A percentile compares a stretch with the other conserved stretches of the same genome.
Conservation (phyloP, 2,888 invertebrate species). For the Phortica magna region DNA sequence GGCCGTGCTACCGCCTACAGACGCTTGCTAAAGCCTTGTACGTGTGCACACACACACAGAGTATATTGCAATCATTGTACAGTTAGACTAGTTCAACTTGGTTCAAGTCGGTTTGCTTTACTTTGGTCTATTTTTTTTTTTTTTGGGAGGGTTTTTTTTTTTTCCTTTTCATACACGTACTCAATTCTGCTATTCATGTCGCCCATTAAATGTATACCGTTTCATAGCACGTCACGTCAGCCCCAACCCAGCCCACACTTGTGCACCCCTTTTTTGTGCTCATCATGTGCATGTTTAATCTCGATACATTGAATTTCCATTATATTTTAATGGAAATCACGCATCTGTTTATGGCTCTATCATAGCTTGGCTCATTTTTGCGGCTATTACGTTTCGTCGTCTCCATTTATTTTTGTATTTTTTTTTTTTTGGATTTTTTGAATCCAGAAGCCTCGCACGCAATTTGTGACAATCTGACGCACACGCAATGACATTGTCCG, state of each 20-base stretch:
- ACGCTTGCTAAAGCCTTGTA: too few species aligned
- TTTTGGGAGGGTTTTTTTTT: too few species aligned
- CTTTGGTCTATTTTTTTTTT: too few species aligned
- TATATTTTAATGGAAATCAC: slow-evolving; percentile 65
- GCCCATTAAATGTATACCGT: slow-evolving; percentile 40
- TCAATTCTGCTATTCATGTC: slow-evolving; percentile 58
- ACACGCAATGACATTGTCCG: not conserved
- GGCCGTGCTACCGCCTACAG: too few species aligned
- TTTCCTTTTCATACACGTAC: slow-evolving; percentile 37
- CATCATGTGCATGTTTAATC: slow-evolving; percentile 50
- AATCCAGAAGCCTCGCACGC: slow-evolving; percentile 38
- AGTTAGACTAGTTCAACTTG: too few species aligned
- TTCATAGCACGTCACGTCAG: not conserved
- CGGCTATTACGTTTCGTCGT: slow-evolving; percentile 46
- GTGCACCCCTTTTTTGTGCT: not conserved
- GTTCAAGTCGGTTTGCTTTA: too few species aligned
- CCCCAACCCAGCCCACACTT: too few species aligned
- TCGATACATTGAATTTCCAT: slow-evolving; percentile 65
- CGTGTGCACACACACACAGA: not conserved
- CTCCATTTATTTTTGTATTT: not conserved
- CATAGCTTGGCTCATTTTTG: slow-evolving; percentile 49
- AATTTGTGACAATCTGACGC: slow-evolving; percentile 4
- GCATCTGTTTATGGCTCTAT: slow-evolving; percentile 62
- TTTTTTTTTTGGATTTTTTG: not conserved
- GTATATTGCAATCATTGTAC: too few species aligned